Evolutionary conservation across 1,140 invertebrate species (phyloP).

Genomic region (Penaeus vannamei): DNA sequence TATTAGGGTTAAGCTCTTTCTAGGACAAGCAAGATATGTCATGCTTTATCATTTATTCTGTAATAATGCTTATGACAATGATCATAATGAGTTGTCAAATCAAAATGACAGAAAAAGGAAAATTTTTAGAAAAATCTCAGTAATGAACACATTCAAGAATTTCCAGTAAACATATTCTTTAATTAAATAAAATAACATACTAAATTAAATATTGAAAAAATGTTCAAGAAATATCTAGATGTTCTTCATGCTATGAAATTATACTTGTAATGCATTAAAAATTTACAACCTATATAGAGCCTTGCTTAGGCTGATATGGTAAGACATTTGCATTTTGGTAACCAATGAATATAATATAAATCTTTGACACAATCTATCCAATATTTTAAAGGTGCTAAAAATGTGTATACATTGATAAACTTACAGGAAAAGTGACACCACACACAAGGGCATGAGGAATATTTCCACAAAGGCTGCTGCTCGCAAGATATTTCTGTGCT

Average conservation of each 20-base stretch:
- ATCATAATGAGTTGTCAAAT: too few species aligned
- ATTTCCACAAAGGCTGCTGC: constrained; percentile 92
- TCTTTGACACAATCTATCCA: background rate
- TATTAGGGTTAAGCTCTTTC: background rate
- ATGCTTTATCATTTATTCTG: background rate
- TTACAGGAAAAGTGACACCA: constrained; percentile 89
- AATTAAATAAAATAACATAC: too few species aligned
- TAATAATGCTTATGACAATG: too few species aligned
- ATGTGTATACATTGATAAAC: constrained; percentile 68
- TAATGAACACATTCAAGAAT: background rate
- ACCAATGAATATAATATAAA: background rate
- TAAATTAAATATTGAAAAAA: background rate
- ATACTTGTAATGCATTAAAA: too few species aligned
- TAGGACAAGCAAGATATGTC: background rate
- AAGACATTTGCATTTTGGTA: too few species aligned
- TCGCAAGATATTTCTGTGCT: constrained; percentile 88
- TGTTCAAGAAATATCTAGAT: too few species aligned
- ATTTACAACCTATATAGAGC: too few species aligned
- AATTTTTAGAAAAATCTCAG: constrained; percentile 1
- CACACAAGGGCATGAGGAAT: constrained; percentile 88
- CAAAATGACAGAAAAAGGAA: too few species aligned
- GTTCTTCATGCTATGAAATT: too few species aligned
- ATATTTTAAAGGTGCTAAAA: too few species aligned
- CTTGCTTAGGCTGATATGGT: too few species aligned
- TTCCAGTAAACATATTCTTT: too few species aligned